Evolutionary conservation across 2,888 invertebrate genomes (phyloP), one percentile per base, ranked within the genome.

Genomic region (Adelphocoris suturalis): DNA sequence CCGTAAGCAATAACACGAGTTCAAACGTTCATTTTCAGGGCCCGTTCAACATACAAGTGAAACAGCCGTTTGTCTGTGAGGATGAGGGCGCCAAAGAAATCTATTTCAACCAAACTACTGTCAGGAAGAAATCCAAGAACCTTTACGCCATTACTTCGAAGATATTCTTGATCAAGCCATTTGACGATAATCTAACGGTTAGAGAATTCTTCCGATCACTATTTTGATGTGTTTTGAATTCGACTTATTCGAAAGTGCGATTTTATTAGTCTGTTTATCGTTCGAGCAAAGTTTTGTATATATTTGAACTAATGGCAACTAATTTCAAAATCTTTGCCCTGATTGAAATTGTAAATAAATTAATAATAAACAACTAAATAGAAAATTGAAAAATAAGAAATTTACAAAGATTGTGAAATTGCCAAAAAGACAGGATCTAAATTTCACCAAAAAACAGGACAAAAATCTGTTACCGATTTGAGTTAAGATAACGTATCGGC

Each of bases 51-150:
- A 23, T 75, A 23, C 37, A 55, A 14, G 46, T 86, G n/a, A 86
- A 86, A 47, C 37, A 86, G 48, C 86, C 86, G 23, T 68, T 86
- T 19, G 19, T 86, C 27, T 86, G 86, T 14, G 86, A 86, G 46
- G 75, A 86, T 19, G 47, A 68, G 27, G 86, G 86, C n/a, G 48
- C 86, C 23, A 75, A 47, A 47, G 75, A 86, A n/a, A 19, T 86
- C n/a, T 46, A 7, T 16, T 47, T 75, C 28, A 47, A 37, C 27
- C 19, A 75, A 4, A 75, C 76, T 4, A 37, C 68, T 4, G 28
- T 86, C 27, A 68, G 86, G 47, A 86, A 86, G 52, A 86, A 61
- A 47, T 13, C 68, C 1, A 37, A 75, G 27, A 46, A 11, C 28
- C 2, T 28, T 4, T 86, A 68, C 48, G 14, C 12, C 28, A 2